Percentiles rank a stretch among this genome's conserved stretches.
These are phyloP conservation scores for Callipepla squamata DNA, from an alignment of 2,113 vertebrate genomes.

Conservation along the genomic window DNA sequence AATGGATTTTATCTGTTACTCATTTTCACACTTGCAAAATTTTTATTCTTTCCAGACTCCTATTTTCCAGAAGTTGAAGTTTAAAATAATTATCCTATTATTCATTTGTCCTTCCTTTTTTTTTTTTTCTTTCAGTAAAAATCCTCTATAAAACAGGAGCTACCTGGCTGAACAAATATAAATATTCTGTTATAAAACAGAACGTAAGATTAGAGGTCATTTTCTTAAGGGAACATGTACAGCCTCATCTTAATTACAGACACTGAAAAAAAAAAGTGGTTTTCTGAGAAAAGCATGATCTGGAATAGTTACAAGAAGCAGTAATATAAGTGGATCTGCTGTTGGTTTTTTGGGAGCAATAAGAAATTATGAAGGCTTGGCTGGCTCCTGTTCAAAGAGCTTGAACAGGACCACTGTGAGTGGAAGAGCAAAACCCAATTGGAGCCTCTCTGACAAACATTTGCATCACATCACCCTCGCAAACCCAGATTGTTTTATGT, in stretches of 20 bases:
- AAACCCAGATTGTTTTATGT: background rate
- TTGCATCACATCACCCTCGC: background rate
- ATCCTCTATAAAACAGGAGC: background rate
- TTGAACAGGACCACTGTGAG: background rate
- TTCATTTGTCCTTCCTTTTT: background rate
- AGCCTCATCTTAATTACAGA: background rate
- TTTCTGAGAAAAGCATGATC: background rate
- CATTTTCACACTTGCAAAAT: background rate
- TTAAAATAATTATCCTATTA: background rate
- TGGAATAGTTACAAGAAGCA: background rate
- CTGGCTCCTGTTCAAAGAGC: background rate
- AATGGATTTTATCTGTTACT: constrained; percentile 3
- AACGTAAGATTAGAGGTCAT: background rate
- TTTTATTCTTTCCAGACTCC: background rate
- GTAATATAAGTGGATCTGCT: background rate
- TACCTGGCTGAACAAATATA: background rate
- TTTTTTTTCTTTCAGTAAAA: background rate
- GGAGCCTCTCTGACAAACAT: background rate
- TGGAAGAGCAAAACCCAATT: background rate
- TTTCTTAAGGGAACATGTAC: background rate
- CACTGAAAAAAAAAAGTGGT: background rate
- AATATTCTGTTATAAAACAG: background rate
- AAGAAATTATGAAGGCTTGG: background rate
- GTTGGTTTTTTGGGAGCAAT: background rate
- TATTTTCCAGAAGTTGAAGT: background rate